These are phyloP conservation scores for Papilio polyxenes DNA, from an alignment of 1,140 invertebrate genomes.

Conservation along the genomic window DNA sequence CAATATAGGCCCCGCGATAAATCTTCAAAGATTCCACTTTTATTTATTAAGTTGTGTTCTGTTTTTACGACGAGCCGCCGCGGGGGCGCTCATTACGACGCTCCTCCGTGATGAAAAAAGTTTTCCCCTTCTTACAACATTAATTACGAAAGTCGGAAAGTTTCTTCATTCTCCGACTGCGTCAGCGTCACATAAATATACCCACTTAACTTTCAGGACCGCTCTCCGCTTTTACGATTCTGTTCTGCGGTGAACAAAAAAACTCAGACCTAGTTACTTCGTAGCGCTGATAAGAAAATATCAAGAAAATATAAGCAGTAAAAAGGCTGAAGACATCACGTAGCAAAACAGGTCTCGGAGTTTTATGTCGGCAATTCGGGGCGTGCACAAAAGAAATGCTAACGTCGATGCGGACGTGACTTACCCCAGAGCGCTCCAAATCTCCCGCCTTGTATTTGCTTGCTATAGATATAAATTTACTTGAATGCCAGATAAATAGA, in stretches of 20 bases:
- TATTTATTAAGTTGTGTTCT: constrained; percentile 79
- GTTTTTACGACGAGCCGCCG: constrained; percentile 74
- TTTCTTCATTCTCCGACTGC: constrained; percentile 46
- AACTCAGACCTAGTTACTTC: constrained; percentile 55
- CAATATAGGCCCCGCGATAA: constrained; percentile 72
- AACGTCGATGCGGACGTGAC: constrained; percentile 65
- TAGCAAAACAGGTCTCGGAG: constrained; percentile 70
- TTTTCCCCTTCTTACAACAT: constrained; percentile 75
- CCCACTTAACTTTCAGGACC: constrained; percentile 51
- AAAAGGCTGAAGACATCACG: constrained; percentile 73
- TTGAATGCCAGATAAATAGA: not conserved
- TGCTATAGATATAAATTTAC: constrained; percentile 34
- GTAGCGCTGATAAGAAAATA: constrained; percentile 70
- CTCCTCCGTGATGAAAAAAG: constrained; percentile 75
- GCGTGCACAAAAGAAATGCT: constrained; percentile 76
- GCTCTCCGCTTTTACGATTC: constrained; percentile 67
- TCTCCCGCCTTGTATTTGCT: constrained; percentile 40
- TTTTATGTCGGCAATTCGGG: constrained; percentile 78
- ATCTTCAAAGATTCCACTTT: constrained; percentile 76
- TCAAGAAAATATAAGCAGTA: constrained; percentile 64
- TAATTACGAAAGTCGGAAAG: constrained; percentile 75
- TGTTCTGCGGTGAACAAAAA: constrained; percentile 57
- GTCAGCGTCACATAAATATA: constrained; percentile 60
- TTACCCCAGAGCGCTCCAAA: constrained; percentile 49
- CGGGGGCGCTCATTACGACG: constrained; percentile 71